Conservation (phyloP, 1,140 invertebrate species). For the Maconellicoccus hirsutus region DNA sequence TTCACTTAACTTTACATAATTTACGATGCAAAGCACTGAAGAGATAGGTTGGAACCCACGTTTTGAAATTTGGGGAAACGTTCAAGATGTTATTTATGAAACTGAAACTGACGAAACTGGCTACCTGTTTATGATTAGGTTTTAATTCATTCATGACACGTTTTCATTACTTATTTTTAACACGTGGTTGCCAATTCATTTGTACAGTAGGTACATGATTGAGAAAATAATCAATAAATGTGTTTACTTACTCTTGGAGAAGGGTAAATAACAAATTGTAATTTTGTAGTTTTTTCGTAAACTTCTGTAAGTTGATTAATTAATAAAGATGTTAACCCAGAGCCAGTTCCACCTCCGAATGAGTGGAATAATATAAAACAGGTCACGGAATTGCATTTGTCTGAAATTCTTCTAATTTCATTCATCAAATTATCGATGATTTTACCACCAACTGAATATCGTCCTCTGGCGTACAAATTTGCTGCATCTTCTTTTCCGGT, state of each 20-base stretch:
- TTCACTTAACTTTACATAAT: not conserved
- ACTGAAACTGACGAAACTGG: not conserved
- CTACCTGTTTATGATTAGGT: no score
- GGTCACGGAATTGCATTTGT: slow-evolving; percentile 41
- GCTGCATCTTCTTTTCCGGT: slow-evolving; percentile 78
- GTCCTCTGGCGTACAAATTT: slow-evolving; percentile 78
- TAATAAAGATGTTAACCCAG: slow-evolving; percentile 64
- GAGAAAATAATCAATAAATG: not conserved
- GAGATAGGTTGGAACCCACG: not conserved
- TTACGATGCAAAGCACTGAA: not conserved
- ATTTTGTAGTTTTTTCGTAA: slow-evolving; percentile 53
- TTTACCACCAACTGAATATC: slow-evolving; percentile 43
- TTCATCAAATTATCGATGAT: slow-evolving; percentile 35
- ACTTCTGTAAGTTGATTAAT: slow-evolving; percentile 65
- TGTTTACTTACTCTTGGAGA: slow-evolving; percentile 16
- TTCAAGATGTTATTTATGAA: not conserved
- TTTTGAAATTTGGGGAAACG: no score
- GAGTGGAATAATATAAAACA: slow-evolving; percentile 65
- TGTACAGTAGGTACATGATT: no score
- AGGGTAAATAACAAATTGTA: slow-evolving; percentile 25
- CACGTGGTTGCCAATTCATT: no score
- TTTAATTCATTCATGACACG: no score
- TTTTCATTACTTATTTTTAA: no score
- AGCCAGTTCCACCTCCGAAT: slow-evolving; percentile 71
- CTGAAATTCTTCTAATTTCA: slow-evolving; percentile 32